Evolutionary conservation across 92 coral and sea anemone genomes (phyloP), one percentile per base, ranked within the genome.

Genomic region (Epizoanthus fatuus): DNA sequence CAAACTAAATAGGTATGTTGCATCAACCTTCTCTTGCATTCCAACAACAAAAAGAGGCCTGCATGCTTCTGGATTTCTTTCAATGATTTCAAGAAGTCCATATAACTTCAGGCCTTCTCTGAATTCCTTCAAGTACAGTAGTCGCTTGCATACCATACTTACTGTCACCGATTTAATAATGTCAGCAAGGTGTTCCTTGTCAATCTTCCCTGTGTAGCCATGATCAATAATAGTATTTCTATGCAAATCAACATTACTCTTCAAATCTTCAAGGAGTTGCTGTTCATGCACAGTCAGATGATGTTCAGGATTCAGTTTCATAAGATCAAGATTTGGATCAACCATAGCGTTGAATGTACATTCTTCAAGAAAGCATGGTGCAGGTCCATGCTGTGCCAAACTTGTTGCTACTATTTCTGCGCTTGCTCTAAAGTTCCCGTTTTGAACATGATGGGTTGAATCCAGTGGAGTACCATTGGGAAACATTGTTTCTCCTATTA

Each of bases 321-420:
- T n/a, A 86, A 65, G 78, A 39, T 72, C 78, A 72, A 72, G 77
- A 25, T 75, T 60, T 74, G 51, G 54, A 1, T 60, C 63, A 59
- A 91, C 90, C 66, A 86, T 82, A 81, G 88, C 84, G 56, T 94
- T 58, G 75, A 68, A 94, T 10, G 85, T 91, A 82, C 89, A 75
- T 49, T 85, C 79, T 77, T 85, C 88, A 29, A 91, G 47, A 70
- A 91, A 89, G 81, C 86, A 68, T 32, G 94, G 94, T 22, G 90
- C 73, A 55, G 93, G 95, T 17, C 95, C 92, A 22, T 92, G 93
- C 75, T 94, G 92, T 47, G 86, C 90, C 32, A 94, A 67, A 74
- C 87, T 80, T 52, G 91, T 72, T 42, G 96, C 94, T 29, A 29
- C 35, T 29, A 29, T 29, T 29, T 29, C 35, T 1, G 1, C 35